Conservation (phyloP, 2,113 vertebrate genomes). For the Lepisosteus oculatus region DNA sequence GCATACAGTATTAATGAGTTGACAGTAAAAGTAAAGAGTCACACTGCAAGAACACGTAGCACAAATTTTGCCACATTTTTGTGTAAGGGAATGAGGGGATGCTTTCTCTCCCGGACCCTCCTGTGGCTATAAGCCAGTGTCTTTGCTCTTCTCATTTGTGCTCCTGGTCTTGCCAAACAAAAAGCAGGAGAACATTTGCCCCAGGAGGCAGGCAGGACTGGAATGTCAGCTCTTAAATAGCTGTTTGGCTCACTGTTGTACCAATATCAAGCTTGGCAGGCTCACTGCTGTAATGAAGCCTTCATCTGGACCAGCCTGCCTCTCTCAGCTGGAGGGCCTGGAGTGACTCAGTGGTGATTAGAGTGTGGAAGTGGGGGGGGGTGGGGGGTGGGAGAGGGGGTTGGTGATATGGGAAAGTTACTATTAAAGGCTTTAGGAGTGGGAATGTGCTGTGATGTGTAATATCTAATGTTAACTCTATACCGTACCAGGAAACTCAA, state of each 20-base stretch:
- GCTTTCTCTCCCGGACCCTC: neutral
- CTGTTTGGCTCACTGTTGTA: constrained; percentile 12
- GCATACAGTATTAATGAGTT: neutral
- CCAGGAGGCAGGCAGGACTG: neutral
- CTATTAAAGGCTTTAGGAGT: neutral
- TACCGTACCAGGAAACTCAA: neutral
- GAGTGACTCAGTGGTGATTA: constrained; percentile 13
- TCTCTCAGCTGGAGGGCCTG: constrained; percentile 15
- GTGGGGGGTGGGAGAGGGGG: too few relatives aligned
- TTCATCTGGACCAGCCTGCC: constrained; percentile 12
- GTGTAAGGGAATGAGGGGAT: neutral
- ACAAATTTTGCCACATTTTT: neutral
- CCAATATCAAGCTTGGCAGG: constrained; percentile 15
- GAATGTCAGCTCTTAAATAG: constrained; percentile 7
- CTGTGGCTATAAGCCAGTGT: constrained; percentile 7
- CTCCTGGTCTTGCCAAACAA: constrained; percentile 10
- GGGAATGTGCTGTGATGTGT: neutral
- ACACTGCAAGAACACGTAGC: neutral
- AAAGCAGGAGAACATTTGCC: neutral
- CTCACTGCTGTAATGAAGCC: constrained; percentile 28
- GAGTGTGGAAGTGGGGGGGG: neutral
- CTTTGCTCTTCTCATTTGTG: neutral
- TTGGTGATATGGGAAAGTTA: neutral
- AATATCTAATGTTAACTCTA: neutral
- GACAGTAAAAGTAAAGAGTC: neutral